Evolutionary conservation across 2,888 invertebrate species (phyloP).

Genomic region (Troglohyphantes excavatus): DNA sequence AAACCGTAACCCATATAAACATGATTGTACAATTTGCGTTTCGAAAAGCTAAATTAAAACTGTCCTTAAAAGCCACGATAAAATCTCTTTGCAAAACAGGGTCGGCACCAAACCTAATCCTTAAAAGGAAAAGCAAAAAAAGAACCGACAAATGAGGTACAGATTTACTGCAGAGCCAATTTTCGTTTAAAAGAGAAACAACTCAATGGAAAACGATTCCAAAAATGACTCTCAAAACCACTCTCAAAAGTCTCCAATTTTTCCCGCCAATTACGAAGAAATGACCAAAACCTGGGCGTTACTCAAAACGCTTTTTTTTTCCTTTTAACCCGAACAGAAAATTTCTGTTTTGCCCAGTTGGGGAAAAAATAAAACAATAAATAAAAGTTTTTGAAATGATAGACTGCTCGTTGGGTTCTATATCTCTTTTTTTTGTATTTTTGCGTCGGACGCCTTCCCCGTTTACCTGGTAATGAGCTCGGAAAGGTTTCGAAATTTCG

Average conservation of each 20-base stretch:
- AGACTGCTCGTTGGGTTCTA: constrained; percentile 25
- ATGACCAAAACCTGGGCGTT: constrained; percentile 60
- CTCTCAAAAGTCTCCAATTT: constrained; percentile 38
- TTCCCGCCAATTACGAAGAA: constrained; percentile 69
- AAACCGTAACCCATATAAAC: no score
- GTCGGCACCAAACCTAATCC: constrained; percentile 5
- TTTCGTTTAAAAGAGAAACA: constrained; percentile 48
- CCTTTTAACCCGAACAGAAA: background rate
- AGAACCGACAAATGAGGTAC: constrained; percentile 13
- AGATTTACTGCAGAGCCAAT: constrained; percentile 36
- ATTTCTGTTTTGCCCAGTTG: background rate
- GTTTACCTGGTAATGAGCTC: constrained; percentile 40
- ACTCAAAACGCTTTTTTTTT: constrained; percentile 6
- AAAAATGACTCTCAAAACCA: constrained; percentile 44
- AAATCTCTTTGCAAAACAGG: constrained; percentile 9
- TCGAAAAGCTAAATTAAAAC: background rate
- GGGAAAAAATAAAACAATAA: background rate
- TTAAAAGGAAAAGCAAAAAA: constrained; percentile 22
- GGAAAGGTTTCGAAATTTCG: constrained; percentile 61
- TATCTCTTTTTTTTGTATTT: background rate
- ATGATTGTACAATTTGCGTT: background rate
- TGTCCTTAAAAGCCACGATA: background rate
- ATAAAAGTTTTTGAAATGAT: constrained; percentile 41
- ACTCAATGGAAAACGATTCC: constrained; percentile 62
- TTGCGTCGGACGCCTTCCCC: background rate